Conservation (phyloP, 2,113 vertebrate genomes). For the Bufo bufo region DNA sequence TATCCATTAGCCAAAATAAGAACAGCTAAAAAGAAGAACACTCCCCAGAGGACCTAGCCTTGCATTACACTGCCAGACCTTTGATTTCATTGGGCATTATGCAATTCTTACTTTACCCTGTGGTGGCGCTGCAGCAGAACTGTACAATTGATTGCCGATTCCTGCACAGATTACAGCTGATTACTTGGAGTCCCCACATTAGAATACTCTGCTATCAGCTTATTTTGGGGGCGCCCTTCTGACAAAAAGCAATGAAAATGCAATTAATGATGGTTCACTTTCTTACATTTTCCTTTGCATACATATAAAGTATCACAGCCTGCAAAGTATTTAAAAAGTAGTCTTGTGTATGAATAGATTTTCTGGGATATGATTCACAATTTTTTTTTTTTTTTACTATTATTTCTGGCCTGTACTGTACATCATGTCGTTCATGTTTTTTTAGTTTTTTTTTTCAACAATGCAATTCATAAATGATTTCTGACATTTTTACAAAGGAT, state of each 20-base stretch:
- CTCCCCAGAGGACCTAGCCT: not conserved
- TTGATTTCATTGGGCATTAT: not conserved
- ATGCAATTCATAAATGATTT: not conserved
- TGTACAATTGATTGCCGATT: not conserved
- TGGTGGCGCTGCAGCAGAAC: not conserved
- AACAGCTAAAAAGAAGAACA: not conserved
- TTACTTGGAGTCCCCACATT: not conserved
- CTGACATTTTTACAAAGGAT: not conserved
- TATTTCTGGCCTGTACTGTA: no score
- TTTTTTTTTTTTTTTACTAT: not conserved
- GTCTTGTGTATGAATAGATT: not conserved
- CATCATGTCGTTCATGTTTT: no score
- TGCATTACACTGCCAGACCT: not conserved
- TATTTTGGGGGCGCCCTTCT: no score
- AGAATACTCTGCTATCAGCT: no score
- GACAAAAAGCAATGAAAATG: no score
- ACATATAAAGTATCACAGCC: conserved; percentile 34
- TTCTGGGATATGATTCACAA: not conserved
- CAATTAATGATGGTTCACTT: not conserved
- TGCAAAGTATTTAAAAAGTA: conserved; percentile 20
- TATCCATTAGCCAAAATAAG: not conserved
- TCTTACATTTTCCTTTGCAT: not conserved
- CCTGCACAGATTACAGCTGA: not conserved
- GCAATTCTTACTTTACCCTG: not conserved
- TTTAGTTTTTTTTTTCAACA: not conserved